Percentiles rank a stretch among this genome's conserved stretches.
Conservation (phyloP, 2,797 vertebrate species). For the Aphelocoma californica region DNA sequence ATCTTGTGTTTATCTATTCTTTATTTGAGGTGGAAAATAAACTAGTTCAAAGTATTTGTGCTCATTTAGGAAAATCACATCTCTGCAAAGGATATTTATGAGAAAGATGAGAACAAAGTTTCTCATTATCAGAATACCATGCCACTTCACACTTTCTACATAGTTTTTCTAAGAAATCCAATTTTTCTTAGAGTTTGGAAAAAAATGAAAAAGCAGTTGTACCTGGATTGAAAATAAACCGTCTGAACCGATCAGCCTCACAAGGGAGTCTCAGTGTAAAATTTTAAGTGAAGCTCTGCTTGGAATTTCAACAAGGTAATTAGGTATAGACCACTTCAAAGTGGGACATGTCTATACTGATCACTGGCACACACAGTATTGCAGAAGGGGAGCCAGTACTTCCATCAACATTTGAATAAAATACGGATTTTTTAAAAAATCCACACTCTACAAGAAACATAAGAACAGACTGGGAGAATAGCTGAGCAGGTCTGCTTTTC, state of each 20-base stretch:
- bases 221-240: conserved; percentile 28
- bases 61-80: not conserved
- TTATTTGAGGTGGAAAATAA: not conserved
- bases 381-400: conserved; percentile 8
- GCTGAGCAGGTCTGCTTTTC: not conserved
- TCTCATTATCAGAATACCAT: not conserved
- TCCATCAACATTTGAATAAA: conserved; percentile 2
- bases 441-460: not conserved
- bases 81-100: not conserved
- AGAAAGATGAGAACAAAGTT: not conserved
- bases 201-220: conserved; percentile 45
- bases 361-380: not conserved
- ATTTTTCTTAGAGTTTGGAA: not conserved
- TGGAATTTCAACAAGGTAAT: conserved; percentile 62
- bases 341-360: conserved; percentile 21
- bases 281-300: conserved; percentile 49
- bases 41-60: not conserved
- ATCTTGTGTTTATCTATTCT: not conserved
- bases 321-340: conserved; percentile 52
- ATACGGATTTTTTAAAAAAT: not conserved
- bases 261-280: conserved; percentile 49
- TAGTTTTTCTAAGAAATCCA: not conserved
- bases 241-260: conserved; percentile 63
- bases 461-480: not conserved
- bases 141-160: not conserved